These are phyloP conservation scores for Cyanoliseus patagonus DNA, from an alignment of 2,113 vertebrate genomes.

Conservation along the genomic window DNA sequence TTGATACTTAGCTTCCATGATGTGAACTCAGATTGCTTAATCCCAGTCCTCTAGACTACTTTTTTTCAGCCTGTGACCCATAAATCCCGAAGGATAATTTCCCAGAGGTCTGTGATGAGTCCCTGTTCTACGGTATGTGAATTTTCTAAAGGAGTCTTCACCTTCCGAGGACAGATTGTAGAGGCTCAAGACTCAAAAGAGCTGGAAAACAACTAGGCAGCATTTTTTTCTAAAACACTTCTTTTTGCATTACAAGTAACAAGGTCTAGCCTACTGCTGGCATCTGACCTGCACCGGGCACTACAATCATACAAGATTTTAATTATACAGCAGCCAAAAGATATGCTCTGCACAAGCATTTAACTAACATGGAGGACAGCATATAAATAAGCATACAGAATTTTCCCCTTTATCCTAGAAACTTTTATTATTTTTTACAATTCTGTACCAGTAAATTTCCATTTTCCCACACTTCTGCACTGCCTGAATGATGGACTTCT, in stretches of 20 bases:
- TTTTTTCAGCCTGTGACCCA: background rate
- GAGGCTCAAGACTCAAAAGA: background rate
- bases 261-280: background rate
- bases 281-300: background rate
- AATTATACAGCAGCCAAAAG: background rate
- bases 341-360: background rate
- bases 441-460: background rate
- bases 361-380: background rate
- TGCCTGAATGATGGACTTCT: background rate
- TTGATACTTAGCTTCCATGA: background rate
- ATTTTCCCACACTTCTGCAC: background rate
- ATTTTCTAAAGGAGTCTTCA: background rate
- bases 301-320: background rate
- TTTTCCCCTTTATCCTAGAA: background rate
- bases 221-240: background rate
- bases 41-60: background rate
- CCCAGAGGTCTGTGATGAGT: background rate
- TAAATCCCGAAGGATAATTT: background rate
- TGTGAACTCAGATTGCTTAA: background rate
- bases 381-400: background rate
- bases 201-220: background rate
- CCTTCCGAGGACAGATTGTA: background rate
- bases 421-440: background rate
- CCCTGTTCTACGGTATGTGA: background rate
- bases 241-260: background rate